phyloP scores from a whole-genome alignment of 2,888 invertebrate species.

The Rhimphoctona megacephalus region DNA sequence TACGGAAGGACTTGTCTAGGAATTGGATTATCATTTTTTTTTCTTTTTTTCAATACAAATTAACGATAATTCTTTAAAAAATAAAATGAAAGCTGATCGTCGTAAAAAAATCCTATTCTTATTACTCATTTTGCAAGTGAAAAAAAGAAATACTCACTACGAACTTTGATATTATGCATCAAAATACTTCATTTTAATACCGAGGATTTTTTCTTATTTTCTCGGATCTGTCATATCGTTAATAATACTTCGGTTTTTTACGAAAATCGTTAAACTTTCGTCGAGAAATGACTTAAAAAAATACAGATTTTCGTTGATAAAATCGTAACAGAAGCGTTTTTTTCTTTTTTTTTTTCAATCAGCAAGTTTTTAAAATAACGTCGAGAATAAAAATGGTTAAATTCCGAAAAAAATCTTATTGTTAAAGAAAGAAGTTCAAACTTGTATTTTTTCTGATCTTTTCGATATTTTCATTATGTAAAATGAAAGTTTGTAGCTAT shows the following conservation, averaged over 20 bases:
- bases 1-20: conserved; percentile 61
- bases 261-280: conserved; percentile 27
- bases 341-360: neutral
- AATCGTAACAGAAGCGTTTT: neutral
- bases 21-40: conserved; percentile 46
- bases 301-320: neutral
- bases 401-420: neutral
- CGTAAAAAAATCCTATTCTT: conserved; percentile 16
- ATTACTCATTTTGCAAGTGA: neutral
- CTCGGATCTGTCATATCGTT: conserved; percentile 50
- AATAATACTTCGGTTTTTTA: conserved; percentile 62
- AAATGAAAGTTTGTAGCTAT: neutral
- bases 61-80: neutral
- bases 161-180: conserved; percentile 38
- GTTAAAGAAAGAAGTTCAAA: neutral
- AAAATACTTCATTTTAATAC: conserved; percentile 40
- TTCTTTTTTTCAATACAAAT: conserved; percentile 33
- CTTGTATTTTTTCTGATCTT: too few relatives aligned
- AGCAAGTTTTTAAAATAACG: neutral
- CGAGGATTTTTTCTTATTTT: conserved; percentile 7
- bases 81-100: neutral
- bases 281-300: conserved; percentile 22
- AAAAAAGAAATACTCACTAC: neutral
- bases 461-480: too few relatives aligned
- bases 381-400: neutral